Percentiles rank a stretch among this genome's conserved stretches.
These are phyloP conservation scores for Rugalucina vietnamica DNA, from an alignment of 2,888 invertebrate species.

Conservation along the genomic window DNA sequence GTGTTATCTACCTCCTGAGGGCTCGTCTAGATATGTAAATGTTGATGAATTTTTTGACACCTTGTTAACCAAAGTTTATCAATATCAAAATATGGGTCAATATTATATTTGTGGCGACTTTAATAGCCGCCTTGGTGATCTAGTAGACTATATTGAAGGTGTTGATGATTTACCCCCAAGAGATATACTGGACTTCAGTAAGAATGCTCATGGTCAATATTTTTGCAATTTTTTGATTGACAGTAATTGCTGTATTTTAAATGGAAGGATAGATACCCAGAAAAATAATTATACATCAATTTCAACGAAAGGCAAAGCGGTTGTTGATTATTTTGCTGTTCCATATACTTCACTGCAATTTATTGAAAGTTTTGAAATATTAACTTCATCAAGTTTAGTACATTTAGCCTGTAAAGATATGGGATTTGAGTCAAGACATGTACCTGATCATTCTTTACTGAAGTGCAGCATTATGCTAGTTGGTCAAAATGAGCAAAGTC, in stretches of 20 bases:
- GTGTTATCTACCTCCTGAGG: constrained; percentile 28
- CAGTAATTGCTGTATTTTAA: not conserved
- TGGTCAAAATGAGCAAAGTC: not conserved
- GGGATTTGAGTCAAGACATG: not conserved
- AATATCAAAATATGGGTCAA: constrained; percentile 22
- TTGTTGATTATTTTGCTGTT: constrained; percentile 4
- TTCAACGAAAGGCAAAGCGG: not conserved
- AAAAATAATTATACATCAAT: not conserved
- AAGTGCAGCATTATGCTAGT: not conserved
- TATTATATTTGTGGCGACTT: constrained; percentile 24
- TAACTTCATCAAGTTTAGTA: not conserved
- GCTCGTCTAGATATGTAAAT: constrained; percentile 21
- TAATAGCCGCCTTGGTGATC: constrained; percentile 13
- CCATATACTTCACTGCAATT: not conserved
- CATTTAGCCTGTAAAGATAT: not conserved
- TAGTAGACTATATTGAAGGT: constrained; percentile 26
- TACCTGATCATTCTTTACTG: not conserved
- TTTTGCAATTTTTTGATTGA: not conserved
- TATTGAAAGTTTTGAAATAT: not conserved
- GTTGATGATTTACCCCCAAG: constrained; percentile 2
- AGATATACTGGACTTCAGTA: constrained; percentile 17
- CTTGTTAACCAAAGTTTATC: constrained; percentile 8
- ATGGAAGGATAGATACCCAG: constrained; percentile 3
- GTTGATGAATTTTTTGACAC: constrained; percentile 22
- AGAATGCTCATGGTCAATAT: constrained; percentile 2